Evolutionary conservation across 2,113 vertebrate species (phyloP), one percentile per base, ranked within the genome.

Genomic region (Formicarius rufipectus): DNA sequence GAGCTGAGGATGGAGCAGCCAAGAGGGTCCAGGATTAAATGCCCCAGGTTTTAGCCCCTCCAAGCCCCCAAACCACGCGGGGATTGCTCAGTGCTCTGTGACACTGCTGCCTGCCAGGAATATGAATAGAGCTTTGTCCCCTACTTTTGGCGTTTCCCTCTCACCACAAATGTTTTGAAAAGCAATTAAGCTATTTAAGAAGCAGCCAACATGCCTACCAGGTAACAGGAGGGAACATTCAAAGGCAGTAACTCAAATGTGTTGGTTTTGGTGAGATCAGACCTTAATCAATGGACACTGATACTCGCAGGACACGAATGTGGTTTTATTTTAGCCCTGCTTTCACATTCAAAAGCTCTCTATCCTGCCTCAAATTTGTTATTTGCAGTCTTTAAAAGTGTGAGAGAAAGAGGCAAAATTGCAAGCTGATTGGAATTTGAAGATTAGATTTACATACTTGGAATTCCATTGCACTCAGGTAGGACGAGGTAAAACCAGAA

Each of bases 101-200:
- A 86, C 84, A 89, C 49, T 56, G 47, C 81, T 44, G 53, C 90
- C 89, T 84, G 59, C 91, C 67, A 71, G 91, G 56, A 78, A 60
- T 37, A 58, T 96, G 96, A 97, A 96, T 97, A 75, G 95, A 93
- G 85, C 96, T 96, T 97, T 97, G 96, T 97, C 93, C 95, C 81
- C 13, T 72, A 33, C 76, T 3, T 81, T 94, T 84, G 89, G 93
- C 92, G 93, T 96, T 96, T 90, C 88, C 85, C 96, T 89, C 88
- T 95, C 58, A 59, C 96, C 95, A 96, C 96, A 93, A 90, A 96
- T 96, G 96, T 97, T 97, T 97, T 96, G 93, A 96, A 90, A 96
- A 96, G 96, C 95, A 96, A 96, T 96, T 96, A 97, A 96, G 88
- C 92, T 92, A 95, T 95, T 96, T 93, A 84, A 93, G 96, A 96